A percentile compares a stretch with the other conserved stretches of the same genome.
These are phyloP conservation scores for Distichodus sexfasciatus DNA, from an alignment of 2,797 vertebrate genomes.

Conservation along the genomic window DNA sequence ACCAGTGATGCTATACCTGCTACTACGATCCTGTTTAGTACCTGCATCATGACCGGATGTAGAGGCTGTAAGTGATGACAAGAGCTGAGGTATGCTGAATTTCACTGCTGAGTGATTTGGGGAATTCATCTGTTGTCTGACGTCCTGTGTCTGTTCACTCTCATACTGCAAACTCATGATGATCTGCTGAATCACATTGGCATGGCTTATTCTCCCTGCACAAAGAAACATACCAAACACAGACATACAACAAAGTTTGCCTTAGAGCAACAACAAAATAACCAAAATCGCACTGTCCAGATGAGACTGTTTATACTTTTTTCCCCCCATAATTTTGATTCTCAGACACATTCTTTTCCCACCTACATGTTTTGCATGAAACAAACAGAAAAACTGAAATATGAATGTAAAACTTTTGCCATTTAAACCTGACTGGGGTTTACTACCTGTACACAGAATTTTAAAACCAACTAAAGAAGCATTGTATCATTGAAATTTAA, in stretches of 20 bases:
- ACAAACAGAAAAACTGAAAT: no score
- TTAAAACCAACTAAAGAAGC: no score
- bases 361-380: no score
- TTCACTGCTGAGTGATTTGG: constrained; percentile 89
- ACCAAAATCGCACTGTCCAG: no score
- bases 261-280: background rate
- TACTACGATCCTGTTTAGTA: constrained; percentile 92
- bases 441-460: no score
- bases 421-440: no score
- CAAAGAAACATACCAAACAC: background rate
- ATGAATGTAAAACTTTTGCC: no score
- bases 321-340: no score
- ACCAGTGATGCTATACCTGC: constrained; percentile 73
- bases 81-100: constrained; percentile 74
- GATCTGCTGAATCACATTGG: constrained; percentile 89
- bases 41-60: constrained; percentile 86
- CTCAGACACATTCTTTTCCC: no score
- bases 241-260: no score
- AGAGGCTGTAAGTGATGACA: constrained; percentile 68
- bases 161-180: constrained; percentile 94
- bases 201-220: constrained; percentile 75
- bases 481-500: no score
- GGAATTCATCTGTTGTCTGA: constrained; percentile 97
- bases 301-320: no score
- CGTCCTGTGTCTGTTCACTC: constrained; percentile 93